These are phyloP conservation scores for Microchrysa polita DNA, from an alignment of 2,888 invertebrate species.

Conservation along the genomic window DNA sequence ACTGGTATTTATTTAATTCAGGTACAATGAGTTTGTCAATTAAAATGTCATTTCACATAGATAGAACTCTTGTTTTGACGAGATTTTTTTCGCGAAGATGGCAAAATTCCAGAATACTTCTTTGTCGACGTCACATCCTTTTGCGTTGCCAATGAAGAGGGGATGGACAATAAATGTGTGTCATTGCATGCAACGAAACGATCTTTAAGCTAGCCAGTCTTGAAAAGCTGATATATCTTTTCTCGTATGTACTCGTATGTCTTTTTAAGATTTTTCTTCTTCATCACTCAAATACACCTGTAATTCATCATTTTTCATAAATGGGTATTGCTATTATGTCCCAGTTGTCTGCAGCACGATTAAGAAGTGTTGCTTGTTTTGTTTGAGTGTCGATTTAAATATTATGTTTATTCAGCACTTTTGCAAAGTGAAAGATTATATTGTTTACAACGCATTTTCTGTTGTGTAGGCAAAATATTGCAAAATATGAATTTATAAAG, in stretches of 20 bases:
- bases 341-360: slow-evolving; percentile 19
- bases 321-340: not conserved
- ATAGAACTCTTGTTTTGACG: not conserved
- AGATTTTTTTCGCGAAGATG: not conserved
- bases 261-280: too few relatives aligned
- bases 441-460: slow-evolving; percentile 7
- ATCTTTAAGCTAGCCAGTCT: too few relatives aligned
- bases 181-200: too few relatives aligned
- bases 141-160: not conserved
- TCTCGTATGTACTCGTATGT: too few relatives aligned
- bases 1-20: too few relatives aligned
- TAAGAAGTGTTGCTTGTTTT: not conserved
- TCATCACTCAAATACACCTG: too few relatives aligned
- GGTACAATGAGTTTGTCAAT: not conserved
- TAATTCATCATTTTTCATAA: not conserved
- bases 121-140: not conserved
- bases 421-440: not conserved
- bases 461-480: slow-evolving; percentile 9
- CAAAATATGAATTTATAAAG: not conserved
- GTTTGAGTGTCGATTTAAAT: slow-evolving; percentile 20
- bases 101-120: not conserved
- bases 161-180: too few relatives aligned
- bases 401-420: slow-evolving; percentile 15
- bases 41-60: slow-evolving; percentile 4
- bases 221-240: too few relatives aligned